Percentiles rank a stretch among this genome's conserved stretches.
These are phyloP conservation scores for Cyrtodaria siliqua DNA, from an alignment of 2,888 invertebrate genomes.

Conservation along the genomic window DNA sequence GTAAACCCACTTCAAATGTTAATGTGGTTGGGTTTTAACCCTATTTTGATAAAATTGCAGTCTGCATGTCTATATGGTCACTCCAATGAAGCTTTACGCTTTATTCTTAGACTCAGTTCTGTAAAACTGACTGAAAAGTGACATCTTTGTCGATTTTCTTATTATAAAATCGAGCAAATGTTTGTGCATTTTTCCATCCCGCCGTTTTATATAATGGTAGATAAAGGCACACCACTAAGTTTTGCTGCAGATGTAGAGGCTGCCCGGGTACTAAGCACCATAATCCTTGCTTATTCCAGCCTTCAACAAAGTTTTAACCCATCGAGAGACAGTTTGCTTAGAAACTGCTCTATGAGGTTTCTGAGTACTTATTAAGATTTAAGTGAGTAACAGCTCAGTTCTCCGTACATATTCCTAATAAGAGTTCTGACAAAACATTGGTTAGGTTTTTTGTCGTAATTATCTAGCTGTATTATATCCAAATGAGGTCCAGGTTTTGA, in stretches of 20 bases:
- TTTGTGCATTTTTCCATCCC: slow-evolving; percentile 39
- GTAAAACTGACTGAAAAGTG: too few relatives aligned
- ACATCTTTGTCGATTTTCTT: too few relatives aligned
- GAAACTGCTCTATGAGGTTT: slow-evolving; percentile 33
- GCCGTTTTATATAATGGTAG: slow-evolving; percentile 35
- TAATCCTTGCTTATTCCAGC: slow-evolving; percentile 29
- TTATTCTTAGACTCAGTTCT: too few relatives aligned
- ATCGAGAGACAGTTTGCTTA: slow-evolving; percentile 26
- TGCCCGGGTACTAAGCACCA: slow-evolving; percentile 27
- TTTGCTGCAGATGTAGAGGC: slow-evolving; percentile 30
- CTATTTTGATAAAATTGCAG: too few relatives aligned
- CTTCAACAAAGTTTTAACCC: slow-evolving; percentile 24
- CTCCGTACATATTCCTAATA: slow-evolving; percentile 17
- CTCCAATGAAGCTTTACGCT: too few relatives aligned
- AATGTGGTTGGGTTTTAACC: too few relatives aligned
- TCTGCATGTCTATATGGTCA: too few relatives aligned
- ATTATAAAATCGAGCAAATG: too few relatives aligned
- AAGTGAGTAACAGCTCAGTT: slow-evolving; percentile 4
- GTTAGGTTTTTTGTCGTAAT: too few relatives aligned
- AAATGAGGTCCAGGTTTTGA: too few relatives aligned
- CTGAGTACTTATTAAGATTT: slow-evolving; percentile 20
- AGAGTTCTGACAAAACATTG: neutral
- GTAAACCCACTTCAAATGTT: too few relatives aligned
- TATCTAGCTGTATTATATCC: too few relatives aligned
- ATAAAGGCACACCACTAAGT: slow-evolving; percentile 6